Base-by-base conservation (phyloP, 2,888 invertebrate genomes). In the Gryllus longicercus region DNA sequence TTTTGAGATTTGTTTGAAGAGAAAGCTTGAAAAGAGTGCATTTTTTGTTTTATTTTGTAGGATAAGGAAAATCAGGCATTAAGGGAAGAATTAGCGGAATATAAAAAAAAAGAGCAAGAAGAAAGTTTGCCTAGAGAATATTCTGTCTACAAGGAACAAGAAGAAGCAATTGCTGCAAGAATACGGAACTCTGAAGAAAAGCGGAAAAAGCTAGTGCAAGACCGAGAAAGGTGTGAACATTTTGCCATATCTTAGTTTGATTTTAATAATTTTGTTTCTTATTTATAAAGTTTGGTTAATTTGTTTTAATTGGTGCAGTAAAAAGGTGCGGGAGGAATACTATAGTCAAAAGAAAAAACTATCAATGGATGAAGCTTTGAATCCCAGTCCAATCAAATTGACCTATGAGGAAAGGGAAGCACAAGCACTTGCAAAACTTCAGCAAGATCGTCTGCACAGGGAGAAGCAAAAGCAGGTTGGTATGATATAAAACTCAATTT, bases 21-120 rank as follows among this genome's bases (percentile, higher is more conserved):
- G n/a, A 4, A n/a, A 10, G 74, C n/a, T 79, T 50, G 21, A 75
- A 23, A 79, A 16, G 50, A 11, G 21, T 21, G 21, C 21, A 21
- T 21, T 50, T 0, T 75, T 11, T 14, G 11, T 51, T 51, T 78
- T 75, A 76, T 78, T 79, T 80, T 83, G 11, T 83, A 91, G 91
- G 89, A 90, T 86, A 88, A 89, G 85, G 91, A 91, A 86, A 92
- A 91, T 83, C 88, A 88, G 81, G 88, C 89, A 10, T 87, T 92
- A 2, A 88, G 90, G 0, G 89, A 90, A 79, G 88, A 90, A 83
- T 83, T 91, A 1, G 90, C 90, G 79, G 89, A 89, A 82, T 90
- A 90, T 83, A 90, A 90, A 85, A 87, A 88, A 0, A 85, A 87
- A 1, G 90, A 90, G 18, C 88, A 89, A 0, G 86, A 86, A 80